Base-by-base conservation (phyloP, 2,113 vertebrate species). In the Hippocampus barbouri region DNA sequence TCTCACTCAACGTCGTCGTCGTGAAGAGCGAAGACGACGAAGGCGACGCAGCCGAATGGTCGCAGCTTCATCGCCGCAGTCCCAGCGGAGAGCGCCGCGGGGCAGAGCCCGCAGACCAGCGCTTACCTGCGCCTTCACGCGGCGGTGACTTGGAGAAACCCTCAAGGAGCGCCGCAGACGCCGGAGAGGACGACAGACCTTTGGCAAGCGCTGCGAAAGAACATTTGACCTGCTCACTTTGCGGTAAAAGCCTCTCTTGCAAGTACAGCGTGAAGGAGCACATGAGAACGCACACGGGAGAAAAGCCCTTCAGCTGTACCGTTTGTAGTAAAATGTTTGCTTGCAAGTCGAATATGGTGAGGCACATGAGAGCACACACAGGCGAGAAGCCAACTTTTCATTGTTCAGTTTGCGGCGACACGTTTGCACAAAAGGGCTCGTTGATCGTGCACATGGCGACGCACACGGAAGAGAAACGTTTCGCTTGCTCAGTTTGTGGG, bases 201-300 rank as follows among this genome's bases (percentile, higher is more conserved):
- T 15, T 15, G 4, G 57, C 3, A 2, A 20, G 18, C 16, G 16
- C 18, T 0, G 18, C 34, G 10, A 60, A 60, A 34, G 59, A 60
- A 30, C 59, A 60, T 34, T 34, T 60, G 59, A 30, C 59, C 27
- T 60, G 59, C 59, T 60, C 59, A 18, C 27, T 60, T 60, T 60
- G 59, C 30, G 59, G 59, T 16, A 60, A 60, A 60, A 60, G 3
- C 25, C 30, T 60, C 12, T 30, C 59, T 16, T 30, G 59, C 16
- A 60, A 60, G 59, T 16, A 30, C 11, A 60, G 25, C 27, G 27
- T 60, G 27, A 16, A 30, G 27, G 25, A 27, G 23, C 59, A 60
- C 59, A 60, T 60, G 59, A 60, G 59, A 60, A 60, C 59, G 23
- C 59, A 60, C 59, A 60, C 59, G 23, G 59, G 59, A 60, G 59